These are phyloP conservation scores for Spodoptera litura DNA, from an alignment of 1,140 invertebrate genomes.

Conservation along the genomic window DNA sequence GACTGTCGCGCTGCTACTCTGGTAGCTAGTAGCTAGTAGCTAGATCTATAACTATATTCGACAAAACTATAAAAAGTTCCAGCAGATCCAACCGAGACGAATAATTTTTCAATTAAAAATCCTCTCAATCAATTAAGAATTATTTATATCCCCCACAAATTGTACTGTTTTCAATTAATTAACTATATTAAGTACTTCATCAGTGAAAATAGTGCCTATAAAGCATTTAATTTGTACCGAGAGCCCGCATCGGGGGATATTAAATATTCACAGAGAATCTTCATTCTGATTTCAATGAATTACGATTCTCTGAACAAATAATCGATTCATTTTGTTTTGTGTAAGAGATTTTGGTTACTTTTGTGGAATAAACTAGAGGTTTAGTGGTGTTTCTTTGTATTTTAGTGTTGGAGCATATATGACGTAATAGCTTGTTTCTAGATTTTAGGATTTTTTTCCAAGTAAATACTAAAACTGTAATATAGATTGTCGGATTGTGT, in stretches of 20 bases:
- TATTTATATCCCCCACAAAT: conserved; percentile 23
- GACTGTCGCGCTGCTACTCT: no score
- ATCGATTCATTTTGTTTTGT: conserved; percentile 29
- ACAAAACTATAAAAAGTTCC: no score
- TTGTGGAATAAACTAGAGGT: background rate
- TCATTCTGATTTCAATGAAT: conserved; percentile 25
- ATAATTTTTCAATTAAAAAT: conserved; percentile 23
- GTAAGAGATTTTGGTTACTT: conserved; percentile 5
- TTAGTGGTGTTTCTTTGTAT: background rate
- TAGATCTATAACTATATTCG: no score
- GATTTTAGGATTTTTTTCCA: no score
- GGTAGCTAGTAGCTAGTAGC: no score
- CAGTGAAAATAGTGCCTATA: conserved; percentile 25
- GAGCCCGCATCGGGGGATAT: conserved; percentile 4
- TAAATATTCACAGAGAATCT: conserved; percentile 24
- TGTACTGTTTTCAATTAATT: conserved; percentile 24
- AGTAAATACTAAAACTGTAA: no score
- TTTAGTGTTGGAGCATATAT: no score
- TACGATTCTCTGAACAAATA: conserved; percentile 15
- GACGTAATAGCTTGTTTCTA: no score
- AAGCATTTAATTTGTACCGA: conserved; percentile 12
- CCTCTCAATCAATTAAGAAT: conserved; percentile 23
- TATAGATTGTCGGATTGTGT: background rate
- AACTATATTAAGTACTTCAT: conserved; percentile 31
- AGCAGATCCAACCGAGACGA: no score